Base-by-base conservation (phyloP, 2,797 vertebrate species). In the Morus bassanus region DNA sequence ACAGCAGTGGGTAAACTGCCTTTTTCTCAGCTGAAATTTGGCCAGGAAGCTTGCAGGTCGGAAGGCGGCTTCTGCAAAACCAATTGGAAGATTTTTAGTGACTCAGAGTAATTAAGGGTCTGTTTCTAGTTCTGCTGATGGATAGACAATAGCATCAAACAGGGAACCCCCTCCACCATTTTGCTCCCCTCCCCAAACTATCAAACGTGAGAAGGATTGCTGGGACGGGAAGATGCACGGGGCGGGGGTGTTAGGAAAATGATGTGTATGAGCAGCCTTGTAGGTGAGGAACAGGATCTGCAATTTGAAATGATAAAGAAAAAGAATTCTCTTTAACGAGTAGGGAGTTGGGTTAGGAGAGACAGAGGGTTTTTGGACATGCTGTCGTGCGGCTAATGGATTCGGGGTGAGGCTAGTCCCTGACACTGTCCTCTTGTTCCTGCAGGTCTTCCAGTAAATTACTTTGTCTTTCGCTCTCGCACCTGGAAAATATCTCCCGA, bases 161-260 rank as follows among this genome's bases (percentile, higher is more conserved):
- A 0, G 27, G 7, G 33, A 72, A 30, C 2, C 31, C 37, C 6
- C 35, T 70, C 35, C 37, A 28, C 9, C 27, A 17, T 35, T 63
- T n/a, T 46, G 24, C 5, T 61, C 8, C 17, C 9, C 25, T 51
- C 4, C 35, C 33, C 39, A 33, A 61, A 54, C 15, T 27, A 19
- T 39, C 23, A 14, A 35, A 37, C 8, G 3, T 4, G 41, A 46
- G 63, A 22, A 65, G 51, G 43, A 30, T 1, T 3, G 19, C 28
- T 11, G 59, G 41, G 64, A 31, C 28, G 28, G 33, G 30, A 67
- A 46, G 25, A 9, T 23, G 65, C 6, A 11, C 18, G 23, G 83
- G 39, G 33, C 5, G 0, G 6, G 7, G 8, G 12, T 3, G 0
- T 17, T 5, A 33, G 48, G 60, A 27, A 53, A 48, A 48, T 2